These are phyloP conservation scores for Drosophila imparisetae DNA, from an alignment of 2,888 invertebrate species.

Conservation along the genomic window DNA sequence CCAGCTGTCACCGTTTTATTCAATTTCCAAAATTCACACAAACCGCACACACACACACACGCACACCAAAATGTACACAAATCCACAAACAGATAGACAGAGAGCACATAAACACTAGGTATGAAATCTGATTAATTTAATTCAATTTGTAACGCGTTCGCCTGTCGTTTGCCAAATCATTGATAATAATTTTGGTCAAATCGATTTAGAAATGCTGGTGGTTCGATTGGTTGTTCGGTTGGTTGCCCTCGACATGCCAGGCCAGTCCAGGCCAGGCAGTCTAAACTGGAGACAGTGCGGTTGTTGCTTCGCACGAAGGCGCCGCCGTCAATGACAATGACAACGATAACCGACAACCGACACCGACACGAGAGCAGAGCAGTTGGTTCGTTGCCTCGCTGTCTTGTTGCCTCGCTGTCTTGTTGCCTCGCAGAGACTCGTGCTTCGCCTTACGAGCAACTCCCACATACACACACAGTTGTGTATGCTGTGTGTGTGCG, in stretches of 20 bases:
- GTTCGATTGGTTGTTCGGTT: conserved; percentile 21
- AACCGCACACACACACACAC: conserved; percentile 12
- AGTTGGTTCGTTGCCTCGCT: conserved; percentile 28
- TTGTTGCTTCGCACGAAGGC: conserved; percentile 71
- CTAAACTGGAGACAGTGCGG: conserved; percentile 50
- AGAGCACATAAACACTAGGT: conserved; percentile 34
- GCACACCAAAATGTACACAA: conserved; percentile 11
- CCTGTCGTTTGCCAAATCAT: conserved; percentile 64
- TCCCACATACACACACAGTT: conserved; percentile 64
- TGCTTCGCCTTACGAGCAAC: conserved; percentile 52
- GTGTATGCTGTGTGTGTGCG: conserved; percentile 1
- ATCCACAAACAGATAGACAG: conserved; percentile 14
- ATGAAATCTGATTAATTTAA: conserved; percentile 72
- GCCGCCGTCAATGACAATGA: conserved; percentile 51
- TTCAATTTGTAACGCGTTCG: conserved; percentile 69
- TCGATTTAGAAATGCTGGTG: conserved; percentile 68
- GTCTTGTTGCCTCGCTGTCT: conserved; percentile 32
- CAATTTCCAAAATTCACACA: conserved; percentile 45
- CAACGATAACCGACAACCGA: conserved; percentile 22
- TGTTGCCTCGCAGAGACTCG: conserved; percentile 36
- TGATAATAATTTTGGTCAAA: conserved; percentile 77
- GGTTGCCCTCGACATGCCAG: conserved; percentile 10
- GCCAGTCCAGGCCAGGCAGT: conserved; percentile 9
- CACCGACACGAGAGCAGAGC: conserved; percentile 42
- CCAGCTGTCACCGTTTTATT: conserved; percentile 60